Base-by-base conservation (phyloP, 2,797 vertebrate species). In the Helostoma temminkii region DNA sequence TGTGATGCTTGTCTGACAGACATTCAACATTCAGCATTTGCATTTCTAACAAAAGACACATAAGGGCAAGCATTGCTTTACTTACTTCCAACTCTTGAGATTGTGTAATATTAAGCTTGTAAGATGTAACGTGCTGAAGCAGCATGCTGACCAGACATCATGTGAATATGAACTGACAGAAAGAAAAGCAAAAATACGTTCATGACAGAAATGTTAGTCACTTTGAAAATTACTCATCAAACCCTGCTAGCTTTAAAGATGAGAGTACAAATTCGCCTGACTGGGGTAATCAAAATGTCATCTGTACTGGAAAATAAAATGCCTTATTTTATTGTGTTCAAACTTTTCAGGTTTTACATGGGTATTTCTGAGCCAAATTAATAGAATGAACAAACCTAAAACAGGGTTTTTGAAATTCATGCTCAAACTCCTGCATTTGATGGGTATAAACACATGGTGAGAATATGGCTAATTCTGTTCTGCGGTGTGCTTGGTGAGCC, bases 161-260 rank as follows among this genome's bases (percentile, higher is more conserved):
- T 81, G 48, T 37, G 21, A 81, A 88, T 49, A 6, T 61, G 52
- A 88, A 78, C 49, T 32, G 61, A 84, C 75, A 78, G 66, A 64
- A 47, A 46, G 3, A 46, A 26, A 41, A 64, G 36, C 39, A 80
- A 73, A 68, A 78, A 80, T 42, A 53, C 68, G 66, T 36, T 54
- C 67, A 68, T 71, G 75, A 80, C 53, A 47, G 55, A 37, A 56
- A 72, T 15, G 43, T 85, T 78, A 87, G 82, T 89, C 79, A 88
- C 62, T 71, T 77, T 75, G 11, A 71, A 68, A 79, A 68, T 81
- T 79, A 84, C 72, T 84, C 76, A 84, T 67, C 41, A 68, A 71
- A 86, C 56, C 50, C 76, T 62, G 58, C 57, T 24, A 58, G 79
- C 65, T 19, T 62, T 60, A 60, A 74, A 52, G 36, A 80, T 24